phyloP scores from a whole-genome alignment of 2,113 vertebrate genomes.

The Phodopus roborovskii region DNA sequence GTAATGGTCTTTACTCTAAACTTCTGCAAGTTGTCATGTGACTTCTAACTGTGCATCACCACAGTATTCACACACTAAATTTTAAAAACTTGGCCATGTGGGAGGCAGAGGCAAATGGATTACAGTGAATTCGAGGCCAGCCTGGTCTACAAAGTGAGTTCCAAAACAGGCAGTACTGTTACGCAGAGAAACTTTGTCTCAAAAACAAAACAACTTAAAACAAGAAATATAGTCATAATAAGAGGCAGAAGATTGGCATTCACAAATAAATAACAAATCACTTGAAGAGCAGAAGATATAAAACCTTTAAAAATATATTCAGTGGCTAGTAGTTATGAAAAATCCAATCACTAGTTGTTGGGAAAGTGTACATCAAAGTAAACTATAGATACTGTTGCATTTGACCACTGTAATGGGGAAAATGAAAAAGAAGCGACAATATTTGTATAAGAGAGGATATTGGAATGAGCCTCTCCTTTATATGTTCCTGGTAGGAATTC shows the following conservation, averaged over 20 bases:
- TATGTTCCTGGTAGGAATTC: conserved; percentile 3
- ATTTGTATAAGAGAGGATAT: background rate
- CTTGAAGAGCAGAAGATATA: background rate
- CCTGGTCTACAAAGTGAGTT: too few species aligned
- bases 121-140: too few species aligned
- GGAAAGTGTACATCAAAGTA: conserved; percentile 50
- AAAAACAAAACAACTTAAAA: too few species aligned
- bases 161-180: too few species aligned
- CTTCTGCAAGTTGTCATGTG: too few species aligned
- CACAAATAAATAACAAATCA: conserved; percentile 37
- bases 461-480: background rate
- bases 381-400: background rate
- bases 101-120: too few species aligned
- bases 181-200: too few species aligned
- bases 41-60: too few species aligned
- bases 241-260: background rate
- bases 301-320: conserved; percentile 9
- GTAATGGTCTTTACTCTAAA: too few species aligned
- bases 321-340: background rate
- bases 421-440: background rate
- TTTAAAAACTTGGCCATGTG: too few species aligned
- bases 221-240: too few species aligned
- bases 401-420: conserved; percentile 1
- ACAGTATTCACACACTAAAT: too few species aligned
- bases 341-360: background rate